Conservation (phyloP, 2,797 vertebrate genomes). For the Diglossa cyanea region DNA sequence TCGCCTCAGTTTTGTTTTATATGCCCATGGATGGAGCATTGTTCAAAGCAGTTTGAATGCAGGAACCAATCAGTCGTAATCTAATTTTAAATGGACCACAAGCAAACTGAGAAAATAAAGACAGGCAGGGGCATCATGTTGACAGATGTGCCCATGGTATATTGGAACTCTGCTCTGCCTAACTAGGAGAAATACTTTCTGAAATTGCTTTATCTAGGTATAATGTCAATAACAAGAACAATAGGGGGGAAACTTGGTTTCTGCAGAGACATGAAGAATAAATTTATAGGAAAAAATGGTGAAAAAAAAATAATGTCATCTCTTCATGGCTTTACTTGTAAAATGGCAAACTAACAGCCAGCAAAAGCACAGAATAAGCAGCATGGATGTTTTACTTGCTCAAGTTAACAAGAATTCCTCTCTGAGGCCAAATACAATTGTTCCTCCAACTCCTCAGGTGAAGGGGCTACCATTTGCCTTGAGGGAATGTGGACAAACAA, state of each 20-base stretch:
- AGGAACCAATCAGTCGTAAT: constrained; percentile 28
- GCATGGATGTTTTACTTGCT: not conserved
- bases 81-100: constrained; percentile 54
- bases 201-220: constrained; percentile 7
- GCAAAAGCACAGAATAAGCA: not conserved
- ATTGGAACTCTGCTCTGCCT: not conserved
- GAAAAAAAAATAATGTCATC: not conserved
- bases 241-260: not conserved
- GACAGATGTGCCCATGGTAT: not conserved
- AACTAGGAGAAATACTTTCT: constrained; percentile 21
- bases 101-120: constrained; percentile 24
- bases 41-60: constrained; percentile 32
- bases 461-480: not conserved
- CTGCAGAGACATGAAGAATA: not conserved
- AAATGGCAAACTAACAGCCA: constrained; percentile 5
- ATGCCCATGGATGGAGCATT: not conserved
- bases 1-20: constrained; percentile 49
- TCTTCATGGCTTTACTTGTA: not conserved
- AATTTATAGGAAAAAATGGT: not conserved
- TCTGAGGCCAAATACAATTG: not conserved
- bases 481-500: not conserved
- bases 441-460: not conserved
- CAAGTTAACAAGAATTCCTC: not conserved
- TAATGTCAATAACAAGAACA: constrained; percentile 35
- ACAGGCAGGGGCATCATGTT: not conserved